Conservation (phyloP, 92 coral and sea anemone species). For the Scolanthus callimorphus region DNA sequence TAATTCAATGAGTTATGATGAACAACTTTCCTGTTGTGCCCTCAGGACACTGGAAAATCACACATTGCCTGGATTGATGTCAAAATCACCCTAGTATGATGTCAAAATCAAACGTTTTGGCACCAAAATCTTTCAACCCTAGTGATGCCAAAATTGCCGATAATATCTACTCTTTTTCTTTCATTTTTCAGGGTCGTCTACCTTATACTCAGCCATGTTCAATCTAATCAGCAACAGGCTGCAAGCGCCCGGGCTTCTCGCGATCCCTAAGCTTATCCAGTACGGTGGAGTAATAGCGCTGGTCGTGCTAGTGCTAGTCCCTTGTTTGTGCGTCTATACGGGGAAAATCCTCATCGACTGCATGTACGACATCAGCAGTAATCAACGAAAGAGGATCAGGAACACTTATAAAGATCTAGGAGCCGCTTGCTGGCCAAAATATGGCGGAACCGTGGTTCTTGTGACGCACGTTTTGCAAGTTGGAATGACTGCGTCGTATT, state of each 20-base stretch:
- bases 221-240: neutral
- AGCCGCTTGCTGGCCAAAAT: neutral
- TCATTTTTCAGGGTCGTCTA: too few relatives aligned
- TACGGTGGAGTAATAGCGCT: neutral
- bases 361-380: neutral
- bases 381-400: neutral
- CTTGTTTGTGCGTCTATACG: neutral
- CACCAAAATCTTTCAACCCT: too few relatives aligned
- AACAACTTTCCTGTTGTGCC: too few relatives aligned
- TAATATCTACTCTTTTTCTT: too few relatives aligned
- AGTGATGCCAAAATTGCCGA: too few relatives aligned
- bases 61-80: too few relatives aligned
- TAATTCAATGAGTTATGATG: too few relatives aligned
- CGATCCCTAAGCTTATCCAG: neutral
- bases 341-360: neutral
- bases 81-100: too few relatives aligned
- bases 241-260: neutral
- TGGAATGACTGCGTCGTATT: neutral
- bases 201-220: too few relatives aligned
- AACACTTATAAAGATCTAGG: neutral
- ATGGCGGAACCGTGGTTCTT: neutral
- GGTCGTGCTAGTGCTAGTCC: neutral
- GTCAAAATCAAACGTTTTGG: too few relatives aligned
- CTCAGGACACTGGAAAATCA: too few relatives aligned
- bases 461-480: neutral